Conservation (phyloP, 2,797 vertebrate genomes). For the Sebastes diploproa region DNA sequence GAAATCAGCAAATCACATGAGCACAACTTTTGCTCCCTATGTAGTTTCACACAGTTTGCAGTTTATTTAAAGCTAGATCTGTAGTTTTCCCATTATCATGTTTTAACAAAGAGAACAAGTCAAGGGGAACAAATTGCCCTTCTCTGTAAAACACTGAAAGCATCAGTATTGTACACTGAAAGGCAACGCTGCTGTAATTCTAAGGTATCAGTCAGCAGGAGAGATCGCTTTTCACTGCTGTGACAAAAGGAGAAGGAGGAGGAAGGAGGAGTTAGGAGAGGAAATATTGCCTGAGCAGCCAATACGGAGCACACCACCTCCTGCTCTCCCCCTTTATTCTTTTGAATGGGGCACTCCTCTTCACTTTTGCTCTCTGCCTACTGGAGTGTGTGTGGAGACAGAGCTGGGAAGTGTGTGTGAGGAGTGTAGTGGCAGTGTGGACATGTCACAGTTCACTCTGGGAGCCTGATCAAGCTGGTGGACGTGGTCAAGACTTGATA, state of each 20-base stretch:
- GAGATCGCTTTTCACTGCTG: constrained; percentile 76
- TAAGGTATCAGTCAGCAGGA: constrained; percentile 75
- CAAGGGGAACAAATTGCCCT: constrained; percentile 59
- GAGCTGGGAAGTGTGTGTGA: constrained; percentile 54
- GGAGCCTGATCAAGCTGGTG: constrained; percentile 52
- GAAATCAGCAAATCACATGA: neutral
- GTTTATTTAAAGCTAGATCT: neutral
- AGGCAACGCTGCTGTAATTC: constrained; percentile 64
- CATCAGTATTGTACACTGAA: constrained; percentile 65
- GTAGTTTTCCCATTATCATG: constrained; percentile 42
- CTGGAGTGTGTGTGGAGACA: constrained; percentile 67
- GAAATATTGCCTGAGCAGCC: constrained; percentile 73
- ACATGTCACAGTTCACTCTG: constrained; percentile 78
- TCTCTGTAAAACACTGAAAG: constrained; percentile 64
- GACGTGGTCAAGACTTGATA: constrained; percentile 56
- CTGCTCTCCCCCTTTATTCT: constrained; percentile 57
- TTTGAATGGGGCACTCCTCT: constrained; percentile 80
- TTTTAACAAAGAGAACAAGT: constrained; percentile 53
- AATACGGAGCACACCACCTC: constrained; percentile 68
- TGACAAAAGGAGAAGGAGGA: constrained; percentile 74
- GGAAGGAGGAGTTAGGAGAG: constrained; percentile 70
- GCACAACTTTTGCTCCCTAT: neutral
- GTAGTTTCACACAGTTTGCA: neutral
- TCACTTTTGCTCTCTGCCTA: constrained; percentile 72
- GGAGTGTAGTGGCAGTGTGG: constrained; percentile 69